Conservation (phyloP, 2,797 vertebrate genomes). For the Myiotriccus ornatus region DNA sequence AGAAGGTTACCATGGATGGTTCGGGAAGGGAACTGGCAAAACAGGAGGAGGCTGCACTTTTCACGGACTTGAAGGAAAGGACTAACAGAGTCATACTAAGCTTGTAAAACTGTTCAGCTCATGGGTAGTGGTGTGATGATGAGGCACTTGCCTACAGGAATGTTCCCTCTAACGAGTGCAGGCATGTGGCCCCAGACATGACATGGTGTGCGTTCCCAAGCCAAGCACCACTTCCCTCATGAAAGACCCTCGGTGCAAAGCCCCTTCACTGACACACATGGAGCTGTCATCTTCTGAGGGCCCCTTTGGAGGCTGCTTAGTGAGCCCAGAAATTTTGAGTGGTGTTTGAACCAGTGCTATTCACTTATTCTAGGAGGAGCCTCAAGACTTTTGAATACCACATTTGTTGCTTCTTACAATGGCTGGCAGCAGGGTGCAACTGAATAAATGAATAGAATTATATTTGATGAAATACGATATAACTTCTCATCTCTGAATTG, state of each 20-base stretch:
- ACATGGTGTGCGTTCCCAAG: neutral
- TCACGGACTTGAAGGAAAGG: neutral
- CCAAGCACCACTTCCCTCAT: neutral
- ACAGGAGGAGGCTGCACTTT: neutral
- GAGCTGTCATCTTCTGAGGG: neutral
- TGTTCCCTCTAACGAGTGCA: rapidly evolving
- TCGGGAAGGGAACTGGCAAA: neutral
- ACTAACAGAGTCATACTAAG: neutral
- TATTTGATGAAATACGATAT: slow-evolving; percentile 52
- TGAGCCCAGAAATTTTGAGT: neutral
- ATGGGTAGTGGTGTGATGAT: rapidly evolving
- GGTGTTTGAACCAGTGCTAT: neutral
- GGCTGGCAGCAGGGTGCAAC: neutral
- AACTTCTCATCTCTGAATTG: slow-evolving; percentile 45
- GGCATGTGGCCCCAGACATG: neutral
- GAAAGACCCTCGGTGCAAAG: neutral
- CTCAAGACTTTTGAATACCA: neutral
- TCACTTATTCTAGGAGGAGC: neutral
- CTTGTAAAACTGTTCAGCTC: neutral
- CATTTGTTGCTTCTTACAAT: slow-evolving; percentile 11
- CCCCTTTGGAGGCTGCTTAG: neutral
- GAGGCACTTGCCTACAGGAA: neutral
- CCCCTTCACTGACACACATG: neutral
- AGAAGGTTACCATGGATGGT: neutral
- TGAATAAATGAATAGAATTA: slow-evolving; percentile 24